phyloP scores from a whole-genome alignment of 2,888 invertebrate genomes.

The Heliconius ethilla region DNA sequence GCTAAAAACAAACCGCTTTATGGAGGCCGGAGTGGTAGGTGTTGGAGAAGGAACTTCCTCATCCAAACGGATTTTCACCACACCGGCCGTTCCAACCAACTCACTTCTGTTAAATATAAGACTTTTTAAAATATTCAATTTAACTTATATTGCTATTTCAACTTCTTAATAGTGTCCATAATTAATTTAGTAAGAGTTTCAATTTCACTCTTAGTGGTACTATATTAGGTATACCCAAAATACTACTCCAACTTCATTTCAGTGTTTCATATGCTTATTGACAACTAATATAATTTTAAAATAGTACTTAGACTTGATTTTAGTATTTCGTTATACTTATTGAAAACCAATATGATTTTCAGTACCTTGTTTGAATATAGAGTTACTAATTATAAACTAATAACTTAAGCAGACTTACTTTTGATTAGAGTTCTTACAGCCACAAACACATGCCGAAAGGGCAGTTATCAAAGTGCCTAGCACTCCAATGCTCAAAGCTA shows the following conservation, averaged over 20 bases:
- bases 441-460: constrained; percentile 87
- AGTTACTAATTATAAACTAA: background rate
- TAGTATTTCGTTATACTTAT: background rate
- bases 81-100: constrained; percentile 83
- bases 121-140: constrained; percentile 8
- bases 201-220: background rate
- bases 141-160: background rate
- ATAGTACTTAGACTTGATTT: background rate
- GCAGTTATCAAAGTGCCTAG: constrained; percentile 74
- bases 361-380: background rate
- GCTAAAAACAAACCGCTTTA: constrained; percentile 80
- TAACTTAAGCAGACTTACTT: constrained; percentile 81
- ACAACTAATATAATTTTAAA: no score
- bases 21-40: constrained; percentile 79
- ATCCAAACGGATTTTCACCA: constrained; percentile 82
- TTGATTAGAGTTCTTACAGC: constrained; percentile 87
- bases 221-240: background rate
- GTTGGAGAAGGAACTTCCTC: constrained; percentile 78
- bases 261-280: no score
- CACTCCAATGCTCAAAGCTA: constrained; percentile 73
- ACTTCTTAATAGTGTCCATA: background rate
- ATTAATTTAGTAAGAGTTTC: background rate
- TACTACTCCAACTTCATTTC: no score
- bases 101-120: constrained; percentile 80
- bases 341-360: background rate